These are phyloP conservation scores for Tauraco erythrolophus DNA, from an alignment of 2,113 vertebrate species.

Conservation along the genomic window DNA sequence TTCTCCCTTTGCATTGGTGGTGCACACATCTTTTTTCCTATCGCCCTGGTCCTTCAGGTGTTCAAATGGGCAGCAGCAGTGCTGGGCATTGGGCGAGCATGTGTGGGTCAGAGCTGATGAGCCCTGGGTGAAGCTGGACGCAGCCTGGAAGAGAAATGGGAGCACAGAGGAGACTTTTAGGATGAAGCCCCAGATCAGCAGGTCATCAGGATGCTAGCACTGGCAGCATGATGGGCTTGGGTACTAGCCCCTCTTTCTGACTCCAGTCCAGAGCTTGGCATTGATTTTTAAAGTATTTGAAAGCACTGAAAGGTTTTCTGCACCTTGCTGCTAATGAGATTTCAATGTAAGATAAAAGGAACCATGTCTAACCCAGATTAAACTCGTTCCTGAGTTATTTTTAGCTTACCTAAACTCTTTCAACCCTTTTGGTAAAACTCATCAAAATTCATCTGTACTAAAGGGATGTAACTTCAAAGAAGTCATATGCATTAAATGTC, in stretches of 20 bases:
- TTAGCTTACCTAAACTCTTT: conserved; percentile 51
- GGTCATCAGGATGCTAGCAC: not conserved
- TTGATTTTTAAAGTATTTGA: not conserved
- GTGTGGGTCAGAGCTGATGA: not conserved
- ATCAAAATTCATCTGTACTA: conserved; percentile 62
- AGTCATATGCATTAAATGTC: conserved; percentile 57
- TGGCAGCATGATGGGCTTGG: not conserved
- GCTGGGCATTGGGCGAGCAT: not conserved
- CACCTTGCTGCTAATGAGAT: conserved; percentile 51
- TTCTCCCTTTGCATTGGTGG: not conserved
- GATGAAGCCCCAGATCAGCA: not conserved
- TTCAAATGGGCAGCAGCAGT: not conserved
- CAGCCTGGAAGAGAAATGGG: not conserved
- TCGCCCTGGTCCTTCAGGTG: not conserved
- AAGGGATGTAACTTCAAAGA: conserved; percentile 68
- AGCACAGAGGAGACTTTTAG: not conserved
- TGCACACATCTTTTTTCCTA: not conserved
- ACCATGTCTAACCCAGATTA: conserved; percentile 44
- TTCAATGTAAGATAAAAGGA: conserved; percentile 64
- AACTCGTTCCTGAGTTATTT: conserved; percentile 19
- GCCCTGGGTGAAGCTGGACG: not conserved
- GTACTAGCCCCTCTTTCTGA: not conserved
- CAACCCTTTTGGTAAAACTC: conserved; percentile 42
- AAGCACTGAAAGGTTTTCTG: not conserved
- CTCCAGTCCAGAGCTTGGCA: not conserved